Percentiles rank a stretch among this genome's conserved stretches.
Conservation (phyloP, 2,797 vertebrate genomes). For the Hyperoplus immaculatus region DNA sequence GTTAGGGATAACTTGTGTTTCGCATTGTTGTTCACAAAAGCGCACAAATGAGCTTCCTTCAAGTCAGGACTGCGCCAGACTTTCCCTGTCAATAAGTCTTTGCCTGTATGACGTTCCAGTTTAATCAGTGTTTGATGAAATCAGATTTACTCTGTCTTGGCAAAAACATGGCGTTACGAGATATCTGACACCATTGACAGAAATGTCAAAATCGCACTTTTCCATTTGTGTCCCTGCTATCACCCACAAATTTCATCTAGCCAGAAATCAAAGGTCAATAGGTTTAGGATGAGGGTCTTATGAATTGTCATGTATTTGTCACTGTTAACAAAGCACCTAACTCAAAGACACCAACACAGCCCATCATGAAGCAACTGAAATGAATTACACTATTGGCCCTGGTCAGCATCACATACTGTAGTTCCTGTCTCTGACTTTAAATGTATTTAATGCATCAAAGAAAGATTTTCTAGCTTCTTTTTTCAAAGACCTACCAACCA, state of each 20-base stretch:
- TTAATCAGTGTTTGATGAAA: conserved; percentile 25
- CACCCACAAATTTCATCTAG: conserved; percentile 14
- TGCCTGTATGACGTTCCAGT: conserved; percentile 8
- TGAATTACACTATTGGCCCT: conserved; percentile 3
- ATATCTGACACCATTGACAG: conserved; percentile 17
- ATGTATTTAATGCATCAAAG: conserved; percentile 35
- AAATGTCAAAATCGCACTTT: neutral
- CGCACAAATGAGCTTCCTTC: conserved; percentile 23
- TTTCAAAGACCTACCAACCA: neutral
- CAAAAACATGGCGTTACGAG: conserved; percentile 26
- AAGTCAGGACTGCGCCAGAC: conserved; percentile 1
- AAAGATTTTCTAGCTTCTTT: neutral
- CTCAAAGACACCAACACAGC: neutral
- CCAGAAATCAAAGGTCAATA: neutral
- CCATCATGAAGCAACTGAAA: conserved; percentile 28
- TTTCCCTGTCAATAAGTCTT: conserved; percentile 12
- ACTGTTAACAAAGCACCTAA: conserved; percentile 1
- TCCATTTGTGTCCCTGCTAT: neutral
- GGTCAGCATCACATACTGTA: neutral
- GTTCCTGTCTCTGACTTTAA: conserved; percentile 6
- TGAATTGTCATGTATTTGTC: conserved; percentile 4
- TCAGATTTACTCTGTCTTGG: conserved; percentile 12
- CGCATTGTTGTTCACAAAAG: conserved; percentile 30
- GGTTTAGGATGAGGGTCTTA: conserved; percentile 3
- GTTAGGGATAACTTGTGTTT: conserved; percentile 46